Percentiles rank a stretch among this genome's conserved stretches.
Evolutionary conservation across 1,140 invertebrate genomes (phyloP).

Genomic region (Aplysia californica): DNA sequence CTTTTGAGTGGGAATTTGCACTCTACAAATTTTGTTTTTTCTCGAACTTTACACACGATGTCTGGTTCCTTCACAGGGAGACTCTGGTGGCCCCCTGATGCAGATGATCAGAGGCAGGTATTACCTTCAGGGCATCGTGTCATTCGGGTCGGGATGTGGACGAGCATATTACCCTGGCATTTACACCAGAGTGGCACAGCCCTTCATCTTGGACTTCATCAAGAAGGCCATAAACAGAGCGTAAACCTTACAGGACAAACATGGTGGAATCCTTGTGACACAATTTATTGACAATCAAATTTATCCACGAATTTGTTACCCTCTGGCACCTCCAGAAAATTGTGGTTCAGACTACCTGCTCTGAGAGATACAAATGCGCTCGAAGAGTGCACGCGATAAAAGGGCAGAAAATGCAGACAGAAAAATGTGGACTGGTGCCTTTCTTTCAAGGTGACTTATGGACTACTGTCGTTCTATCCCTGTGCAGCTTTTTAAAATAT

Average conservation of each 20-base stretch:
- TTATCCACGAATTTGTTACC: not conserved
- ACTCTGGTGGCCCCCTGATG: constrained; percentile 28
- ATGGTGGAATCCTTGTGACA: not conserved
- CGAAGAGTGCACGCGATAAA: not conserved
- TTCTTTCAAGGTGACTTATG: no score
- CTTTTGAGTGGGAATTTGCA: no score
- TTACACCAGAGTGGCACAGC: constrained; percentile 75
- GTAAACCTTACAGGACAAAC: no score
- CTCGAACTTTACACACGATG: no score
- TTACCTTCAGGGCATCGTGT: constrained; percentile 2
- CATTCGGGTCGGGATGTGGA: constrained; percentile 21
- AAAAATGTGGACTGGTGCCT: no score
- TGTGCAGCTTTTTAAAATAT: no score
- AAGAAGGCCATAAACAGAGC: not conserved
- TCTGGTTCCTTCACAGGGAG: constrained; percentile 20
- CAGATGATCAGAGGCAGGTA: not conserved
- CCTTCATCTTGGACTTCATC: not conserved
- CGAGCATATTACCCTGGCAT: constrained; percentile 92
- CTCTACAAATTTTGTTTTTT: no score
- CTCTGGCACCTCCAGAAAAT: not conserved
- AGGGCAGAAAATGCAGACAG: no score
- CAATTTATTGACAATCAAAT: not conserved
- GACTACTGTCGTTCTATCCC: no score
- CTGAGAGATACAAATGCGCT: not conserved
- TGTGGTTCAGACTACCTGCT: not conserved